A percentile compares a stretch with the other conserved stretches of the same genome.
Conservation (phyloP, 2,797 vertebrate species). For the Pipistrellus nathusii region DNA sequence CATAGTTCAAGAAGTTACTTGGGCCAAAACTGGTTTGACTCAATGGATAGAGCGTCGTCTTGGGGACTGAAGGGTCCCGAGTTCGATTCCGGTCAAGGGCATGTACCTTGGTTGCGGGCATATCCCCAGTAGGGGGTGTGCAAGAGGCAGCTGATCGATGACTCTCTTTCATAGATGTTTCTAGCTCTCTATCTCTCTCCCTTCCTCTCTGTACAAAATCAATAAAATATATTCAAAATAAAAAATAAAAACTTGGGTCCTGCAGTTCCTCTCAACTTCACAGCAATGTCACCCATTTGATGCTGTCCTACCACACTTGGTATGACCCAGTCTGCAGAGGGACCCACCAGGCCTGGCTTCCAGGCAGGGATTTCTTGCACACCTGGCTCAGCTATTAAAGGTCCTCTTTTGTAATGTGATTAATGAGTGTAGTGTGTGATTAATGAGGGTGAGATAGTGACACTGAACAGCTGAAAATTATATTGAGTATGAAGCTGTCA, state of each 20-base stretch:
- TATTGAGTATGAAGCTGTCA: slow-evolving; percentile 12
- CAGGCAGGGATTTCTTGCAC: background rate
- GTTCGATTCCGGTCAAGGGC: too few species aligned
- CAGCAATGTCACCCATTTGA: background rate
- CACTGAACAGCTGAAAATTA: slow-evolving; percentile 13
- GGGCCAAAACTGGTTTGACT: too few species aligned
- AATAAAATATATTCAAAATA: too few species aligned
- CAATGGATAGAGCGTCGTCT: too few species aligned
- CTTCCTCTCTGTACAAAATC: too few species aligned
- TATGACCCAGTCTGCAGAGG: background rate
- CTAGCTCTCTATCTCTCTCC: too few species aligned
- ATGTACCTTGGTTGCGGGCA: too few species aligned
- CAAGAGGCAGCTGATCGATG: too few species aligned
- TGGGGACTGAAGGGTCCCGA: too few species aligned
- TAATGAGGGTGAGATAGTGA: background rate
- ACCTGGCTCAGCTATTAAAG: background rate
- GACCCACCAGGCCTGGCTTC: background rate
- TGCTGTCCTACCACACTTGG: background rate
- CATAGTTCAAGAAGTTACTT: background rate
- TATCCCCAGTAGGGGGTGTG: too few species aligned
- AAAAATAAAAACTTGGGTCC: background rate
- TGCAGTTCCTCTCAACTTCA: background rate
- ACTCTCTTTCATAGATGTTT: too few species aligned
- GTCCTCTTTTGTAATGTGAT: slow-evolving; percentile 24
- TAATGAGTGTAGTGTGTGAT: slow-evolving; percentile 35